These are phyloP conservation scores for Meteorus colon DNA, from an alignment of 2,888 invertebrate genomes.

Conservation along the genomic window DNA sequence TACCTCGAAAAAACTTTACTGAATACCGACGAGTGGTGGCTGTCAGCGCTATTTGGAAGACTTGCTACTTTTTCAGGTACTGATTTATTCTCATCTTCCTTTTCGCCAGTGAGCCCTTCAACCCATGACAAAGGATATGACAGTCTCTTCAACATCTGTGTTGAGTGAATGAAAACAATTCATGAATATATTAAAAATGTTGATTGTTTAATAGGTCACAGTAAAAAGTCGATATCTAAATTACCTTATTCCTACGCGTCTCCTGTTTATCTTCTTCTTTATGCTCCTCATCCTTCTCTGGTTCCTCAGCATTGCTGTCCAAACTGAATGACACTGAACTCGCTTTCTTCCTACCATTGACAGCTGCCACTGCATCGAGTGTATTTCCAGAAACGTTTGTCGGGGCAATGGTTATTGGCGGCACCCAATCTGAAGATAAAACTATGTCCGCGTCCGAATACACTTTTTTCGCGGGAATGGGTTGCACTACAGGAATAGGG, in stretches of 20 bases:
- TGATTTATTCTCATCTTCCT: constrained; percentile 77
- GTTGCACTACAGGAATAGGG: constrained; percentile 78
- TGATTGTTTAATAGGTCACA: constrained; percentile 2
- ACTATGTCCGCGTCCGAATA: constrained; percentile 93
- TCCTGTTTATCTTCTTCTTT: constrained; percentile 74
- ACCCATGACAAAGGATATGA: constrained; percentile 95
- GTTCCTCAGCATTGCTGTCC: constrained; percentile 76
- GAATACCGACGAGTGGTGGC: constrained; percentile 85
- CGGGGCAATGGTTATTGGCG: constrained; percentile 87
- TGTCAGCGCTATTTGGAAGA: constrained; percentile 78
- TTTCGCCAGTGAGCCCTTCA: constrained; percentile 89
- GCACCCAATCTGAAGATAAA: constrained; percentile 90
- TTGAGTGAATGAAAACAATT: constrained; percentile 20
- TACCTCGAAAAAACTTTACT: constrained; percentile 95
- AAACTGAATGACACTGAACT: constrained; percentile 84
- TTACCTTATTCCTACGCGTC: constrained; percentile 85
- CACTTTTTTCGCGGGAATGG: constrained; percentile 81
- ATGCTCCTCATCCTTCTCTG: constrained; percentile 75
- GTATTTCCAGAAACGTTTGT: constrained; percentile 79
- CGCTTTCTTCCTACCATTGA: constrained; percentile 80
- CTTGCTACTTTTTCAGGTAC: constrained; percentile 76
- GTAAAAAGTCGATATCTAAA: constrained; percentile 32
- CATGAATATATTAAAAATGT: constrained; percentile 27
- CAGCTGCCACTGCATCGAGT: constrained; percentile 70
- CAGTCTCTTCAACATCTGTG: constrained; percentile 92